Conservation (phyloP, 1,140 invertebrate genomes). For the Pomacea maculata region DNA sequence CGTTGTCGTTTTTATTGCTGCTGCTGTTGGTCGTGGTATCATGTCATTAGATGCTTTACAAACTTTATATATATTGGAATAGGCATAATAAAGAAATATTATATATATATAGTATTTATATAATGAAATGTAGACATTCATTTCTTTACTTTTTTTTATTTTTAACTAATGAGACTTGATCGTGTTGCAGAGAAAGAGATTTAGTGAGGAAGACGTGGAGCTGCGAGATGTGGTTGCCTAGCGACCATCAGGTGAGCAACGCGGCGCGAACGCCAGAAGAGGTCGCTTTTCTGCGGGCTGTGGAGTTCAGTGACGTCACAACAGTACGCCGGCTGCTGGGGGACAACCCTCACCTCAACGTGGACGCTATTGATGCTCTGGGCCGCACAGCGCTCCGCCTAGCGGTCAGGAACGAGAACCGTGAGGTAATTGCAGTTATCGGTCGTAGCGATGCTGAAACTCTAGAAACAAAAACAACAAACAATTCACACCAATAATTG, state of each 20-base stretch:
- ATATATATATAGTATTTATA: no score
- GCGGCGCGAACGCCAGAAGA: constrained; percentile 20
- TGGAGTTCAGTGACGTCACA: constrained; percentile 44
- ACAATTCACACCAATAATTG: no score
- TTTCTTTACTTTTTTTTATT: no score
- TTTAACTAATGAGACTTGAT: no score
- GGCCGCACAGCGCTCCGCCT: constrained; percentile 47
- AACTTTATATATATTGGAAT: no score
- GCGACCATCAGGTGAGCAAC: constrained; percentile 3
- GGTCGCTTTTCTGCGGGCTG: constrained; percentile 38
- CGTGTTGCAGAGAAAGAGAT: no score
- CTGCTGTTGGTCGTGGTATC: no score
- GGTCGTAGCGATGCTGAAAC: not conserved
- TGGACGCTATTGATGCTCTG: constrained; percentile 44
- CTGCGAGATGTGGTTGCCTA: constrained; percentile 6
- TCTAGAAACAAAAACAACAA: not conserved
- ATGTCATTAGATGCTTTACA: no score
- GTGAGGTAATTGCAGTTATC: constrained; percentile 38
- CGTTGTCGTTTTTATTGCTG: no score
- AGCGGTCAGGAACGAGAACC: constrained; percentile 53
- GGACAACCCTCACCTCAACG: constrained; percentile 44
- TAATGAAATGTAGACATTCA: no score
- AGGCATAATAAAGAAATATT: no score
- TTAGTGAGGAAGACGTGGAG: no score
- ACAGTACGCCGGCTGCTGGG: constrained; percentile 36